Evolutionary conservation across 1,140 invertebrate genomes (phyloP).

Genomic region (Drosophila obscura): DNA sequence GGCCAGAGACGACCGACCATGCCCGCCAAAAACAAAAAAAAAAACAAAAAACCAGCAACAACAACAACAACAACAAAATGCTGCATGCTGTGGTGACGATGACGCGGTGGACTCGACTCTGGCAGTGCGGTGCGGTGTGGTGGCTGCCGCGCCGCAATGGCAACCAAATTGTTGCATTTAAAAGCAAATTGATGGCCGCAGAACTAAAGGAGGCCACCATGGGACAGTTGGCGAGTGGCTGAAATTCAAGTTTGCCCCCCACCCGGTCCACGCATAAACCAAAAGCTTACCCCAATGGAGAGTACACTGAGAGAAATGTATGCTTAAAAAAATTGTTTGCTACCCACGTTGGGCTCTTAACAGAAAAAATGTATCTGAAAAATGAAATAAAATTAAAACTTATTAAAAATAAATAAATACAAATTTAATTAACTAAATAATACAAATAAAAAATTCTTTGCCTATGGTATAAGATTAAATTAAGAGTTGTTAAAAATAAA

Average conservation of each 20-base stretch:
- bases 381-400: neutral
- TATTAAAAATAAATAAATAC: neutral
- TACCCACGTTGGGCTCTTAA: neutral
- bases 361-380: neutral
- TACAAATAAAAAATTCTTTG: too few relatives aligned
- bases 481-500: too few relatives aligned
- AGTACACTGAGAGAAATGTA: slow-evolving; percentile 18
- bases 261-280: slow-evolving; percentile 66
- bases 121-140: slow-evolving; percentile 14
- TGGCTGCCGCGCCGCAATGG: slow-evolving; percentile 50
- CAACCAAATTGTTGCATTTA: slow-evolving; percentile 83
- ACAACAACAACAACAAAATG: slow-evolving; percentile 34
- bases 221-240: slow-evolving; percentile 48
- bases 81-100: slow-evolving; percentile 74
- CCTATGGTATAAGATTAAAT: too few relatives aligned
- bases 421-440: neutral
- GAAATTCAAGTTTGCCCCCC: slow-evolving; percentile 63
- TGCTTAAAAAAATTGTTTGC: neutral
- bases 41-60: slow-evolving; percentile 33
- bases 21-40: slow-evolving; percentile 9
- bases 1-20: slow-evolving; percentile 2
- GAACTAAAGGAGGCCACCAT: slow-evolving; percentile 79
- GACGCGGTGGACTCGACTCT: slow-evolving; percentile 39
- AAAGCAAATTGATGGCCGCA: slow-evolving; percentile 83
- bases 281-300: slow-evolving; percentile 48